Percentiles rank a stretch among this genome's conserved stretches.
These are phyloP conservation scores for Pinna nobilis DNA, from an alignment of 1,140 invertebrate species.

Conservation along the genomic window DNA sequence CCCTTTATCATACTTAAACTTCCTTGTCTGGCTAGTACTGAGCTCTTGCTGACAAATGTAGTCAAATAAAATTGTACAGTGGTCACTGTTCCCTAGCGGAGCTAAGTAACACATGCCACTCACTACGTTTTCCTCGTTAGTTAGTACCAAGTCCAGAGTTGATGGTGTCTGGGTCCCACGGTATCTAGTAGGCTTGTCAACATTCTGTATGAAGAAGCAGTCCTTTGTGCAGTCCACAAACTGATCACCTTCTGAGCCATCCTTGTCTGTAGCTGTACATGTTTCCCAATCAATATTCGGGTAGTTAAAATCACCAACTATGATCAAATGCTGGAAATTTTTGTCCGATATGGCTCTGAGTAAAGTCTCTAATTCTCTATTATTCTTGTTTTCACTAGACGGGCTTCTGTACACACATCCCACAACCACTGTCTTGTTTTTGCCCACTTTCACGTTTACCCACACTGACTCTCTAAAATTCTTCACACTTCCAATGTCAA, in stretches of 20 bases:
- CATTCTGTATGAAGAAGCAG: neutral
- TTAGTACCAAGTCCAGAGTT: neutral
- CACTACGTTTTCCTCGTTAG: neutral
- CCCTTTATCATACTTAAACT: constrained; percentile 3
- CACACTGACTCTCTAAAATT: constrained; percentile 3
- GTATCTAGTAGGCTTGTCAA: neutral
- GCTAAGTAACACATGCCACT: neutral
- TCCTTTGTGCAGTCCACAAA: neutral
- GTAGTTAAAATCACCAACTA: constrained; percentile 9
- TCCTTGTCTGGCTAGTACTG: neutral
- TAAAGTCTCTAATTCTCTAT: neutral
- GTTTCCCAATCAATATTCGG: constrained; percentile 4
- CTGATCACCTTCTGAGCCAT: neutral
- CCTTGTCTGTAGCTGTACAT: neutral
- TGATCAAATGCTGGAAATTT: neutral
- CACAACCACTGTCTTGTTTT: neutral
- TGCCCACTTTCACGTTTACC: neutral
- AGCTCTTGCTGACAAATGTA: neutral
- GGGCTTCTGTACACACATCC: constrained; percentile 11
- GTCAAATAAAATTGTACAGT: neutral
- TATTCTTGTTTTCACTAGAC: neutral
- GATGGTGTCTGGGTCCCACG: neutral
- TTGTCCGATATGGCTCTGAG: neutral
- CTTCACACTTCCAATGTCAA: neutral
- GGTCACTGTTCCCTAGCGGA: neutral